Conservation (phyloP, 2,113 vertebrate genomes). For the Siniperca chuatsi region DNA sequence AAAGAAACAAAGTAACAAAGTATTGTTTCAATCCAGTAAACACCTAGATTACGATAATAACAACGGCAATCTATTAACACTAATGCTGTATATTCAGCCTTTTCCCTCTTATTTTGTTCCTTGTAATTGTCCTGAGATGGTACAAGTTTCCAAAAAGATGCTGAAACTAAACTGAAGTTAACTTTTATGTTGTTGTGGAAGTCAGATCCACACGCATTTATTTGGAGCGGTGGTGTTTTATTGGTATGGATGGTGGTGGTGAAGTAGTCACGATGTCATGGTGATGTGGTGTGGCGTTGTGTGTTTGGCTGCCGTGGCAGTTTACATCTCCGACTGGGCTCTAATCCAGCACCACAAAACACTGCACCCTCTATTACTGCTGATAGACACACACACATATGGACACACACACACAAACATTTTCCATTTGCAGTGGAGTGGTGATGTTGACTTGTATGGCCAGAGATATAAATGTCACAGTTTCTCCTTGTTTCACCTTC, state of each 20-base stretch:
- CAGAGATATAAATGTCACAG: constrained; percentile 41
- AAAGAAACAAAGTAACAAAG: background rate
- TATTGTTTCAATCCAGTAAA: background rate
- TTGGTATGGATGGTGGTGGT: background rate
- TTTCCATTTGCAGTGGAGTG: background rate
- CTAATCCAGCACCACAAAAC: constrained; percentile 28
- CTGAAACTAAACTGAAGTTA: background rate
- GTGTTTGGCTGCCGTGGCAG: constrained; percentile 26
- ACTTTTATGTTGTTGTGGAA: background rate
- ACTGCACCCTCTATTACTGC: background rate
- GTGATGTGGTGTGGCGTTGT: constrained; percentile 41
- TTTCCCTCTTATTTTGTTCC: background rate
- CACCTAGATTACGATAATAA: background rate
- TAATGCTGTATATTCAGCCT: background rate
- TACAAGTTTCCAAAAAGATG: background rate
- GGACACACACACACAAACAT: background rate
- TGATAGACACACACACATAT: background rate
- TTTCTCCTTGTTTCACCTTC: constrained; percentile 39
- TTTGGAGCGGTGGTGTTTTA: background rate
- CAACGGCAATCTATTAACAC: too few species aligned
- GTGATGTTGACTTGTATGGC: constrained; percentile 43
- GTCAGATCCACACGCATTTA: background rate
- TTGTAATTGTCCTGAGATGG: background rate
- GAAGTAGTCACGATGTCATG: background rate
- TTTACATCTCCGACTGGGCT: constrained; percentile 31